Evolutionary conservation across 2,888 invertebrate species (phyloP).

Genomic region (Apamea monoglypha): DNA sequence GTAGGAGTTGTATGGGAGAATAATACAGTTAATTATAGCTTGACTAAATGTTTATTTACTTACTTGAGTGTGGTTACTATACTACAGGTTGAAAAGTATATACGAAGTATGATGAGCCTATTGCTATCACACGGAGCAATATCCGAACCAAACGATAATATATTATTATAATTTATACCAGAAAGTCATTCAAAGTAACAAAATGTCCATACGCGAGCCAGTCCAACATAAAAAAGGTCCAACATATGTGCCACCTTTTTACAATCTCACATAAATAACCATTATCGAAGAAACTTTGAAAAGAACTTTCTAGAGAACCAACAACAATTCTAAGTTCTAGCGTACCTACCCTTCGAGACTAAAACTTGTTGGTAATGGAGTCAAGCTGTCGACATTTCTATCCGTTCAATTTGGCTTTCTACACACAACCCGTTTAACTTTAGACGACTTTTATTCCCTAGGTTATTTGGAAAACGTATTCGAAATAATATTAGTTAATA

Average conservation of each 20-base stretch:
- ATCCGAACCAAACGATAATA: not conserved
- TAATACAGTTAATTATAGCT: not conserved
- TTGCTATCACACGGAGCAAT: not conserved
- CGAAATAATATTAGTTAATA: not conserved
- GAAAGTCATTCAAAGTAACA: not conserved
- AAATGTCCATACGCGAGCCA: constrained; percentile 1
- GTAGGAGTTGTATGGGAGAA: not conserved
- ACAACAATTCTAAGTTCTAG: constrained; percentile 36
- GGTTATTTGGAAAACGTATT: not conserved
- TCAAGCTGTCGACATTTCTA: constrained; percentile 47
- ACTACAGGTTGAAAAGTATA: no score
- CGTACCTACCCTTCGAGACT: constrained; percentile 5
- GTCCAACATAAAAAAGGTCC: not conserved
- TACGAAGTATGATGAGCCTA: not conserved
- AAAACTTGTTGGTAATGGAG: constrained; percentile 44
- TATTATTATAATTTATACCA: not conserved
- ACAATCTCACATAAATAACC: constrained; percentile 6
- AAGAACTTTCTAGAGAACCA: constrained; percentile 18
- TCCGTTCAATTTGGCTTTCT: constrained; percentile 37
- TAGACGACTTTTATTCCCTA: constrained; percentile 16
- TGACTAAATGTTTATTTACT: not conserved
- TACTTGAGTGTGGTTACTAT: not conserved
- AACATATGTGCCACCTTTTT: constrained; percentile 9
- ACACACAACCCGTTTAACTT: constrained; percentile 20
- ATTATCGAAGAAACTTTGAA: constrained; percentile 37